Evolutionary conservation across 1,140 invertebrate species (phyloP), one percentile per base, ranked within the genome.

Genomic region (Panagrolaimus sp.): DNA sequence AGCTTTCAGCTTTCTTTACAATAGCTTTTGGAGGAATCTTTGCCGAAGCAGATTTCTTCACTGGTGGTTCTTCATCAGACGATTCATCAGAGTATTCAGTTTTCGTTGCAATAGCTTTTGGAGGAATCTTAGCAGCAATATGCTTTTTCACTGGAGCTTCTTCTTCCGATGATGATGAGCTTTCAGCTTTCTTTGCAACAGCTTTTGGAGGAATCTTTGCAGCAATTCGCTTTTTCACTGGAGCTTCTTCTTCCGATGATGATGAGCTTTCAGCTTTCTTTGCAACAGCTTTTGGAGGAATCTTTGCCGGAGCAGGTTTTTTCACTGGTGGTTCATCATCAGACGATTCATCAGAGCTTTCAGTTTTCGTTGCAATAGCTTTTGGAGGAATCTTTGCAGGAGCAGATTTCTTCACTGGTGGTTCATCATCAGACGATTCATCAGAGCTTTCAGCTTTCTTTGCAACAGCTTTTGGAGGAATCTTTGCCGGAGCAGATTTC

Each of bases 301-400:
- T 38, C 23, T 66, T 72, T 8, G 67, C 71, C 9, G 65, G 48
- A 47, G 68, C 66, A 9, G 31, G 2, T 51, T 71, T 71, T 11
- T 61, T 65, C 4, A 63, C 46, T 9, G 53, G 38, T 13, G 47
- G 46, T 7, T 63, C 46, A 9, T 72, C 71, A 45, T 72, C 66
- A 14, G 72, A 68, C 2, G 72, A 74, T 65, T 57, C 51, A 14
- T 31, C 27, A 16, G 23, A 27, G 44, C 16, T 31, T 38, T 16
- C 45, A 16, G 44, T n/a, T 13, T 45, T 47, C 20, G 62, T 66
- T 16, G 9, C 9, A 31, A 44, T 44, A 27, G 42, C 9, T 8
- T 9, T 14, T 20, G 51, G 51, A 2, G 20, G 62, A 0, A 13
- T 20, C 2, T 8, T 31, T 38, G 57, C 65, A 0, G 51, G 45